A percentile compares a stretch with the other conserved stretches of the same genome.
phyloP scores from a whole-genome alignment of 2,797 vertebrate genomes.

The Dendrocincla tyrannina region DNA sequence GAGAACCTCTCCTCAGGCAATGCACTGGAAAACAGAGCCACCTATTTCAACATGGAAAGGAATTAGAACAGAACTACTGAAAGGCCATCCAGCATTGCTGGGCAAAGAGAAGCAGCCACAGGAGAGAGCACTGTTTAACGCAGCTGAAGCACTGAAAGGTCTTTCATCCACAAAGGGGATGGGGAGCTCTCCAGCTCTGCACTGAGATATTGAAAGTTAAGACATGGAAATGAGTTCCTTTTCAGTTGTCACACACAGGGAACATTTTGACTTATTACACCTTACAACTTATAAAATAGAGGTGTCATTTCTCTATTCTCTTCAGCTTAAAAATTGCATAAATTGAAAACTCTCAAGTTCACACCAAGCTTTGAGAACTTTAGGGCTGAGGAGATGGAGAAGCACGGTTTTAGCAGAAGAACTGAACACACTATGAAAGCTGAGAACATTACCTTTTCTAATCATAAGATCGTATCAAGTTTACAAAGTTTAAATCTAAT shows the following conservation, averaged over 20 bases:
- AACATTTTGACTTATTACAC: not conserved
- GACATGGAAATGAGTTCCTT: not conserved
- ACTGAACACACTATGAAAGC: not conserved
- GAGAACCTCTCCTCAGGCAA: accelerated
- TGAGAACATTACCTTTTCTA: not conserved
- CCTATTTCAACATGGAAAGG: not conserved
- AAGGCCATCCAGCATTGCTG: not conserved
- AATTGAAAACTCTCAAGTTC: not conserved
- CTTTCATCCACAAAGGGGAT: not conserved
- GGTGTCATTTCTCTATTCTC: not conserved
- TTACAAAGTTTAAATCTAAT: not conserved
- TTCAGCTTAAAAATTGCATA: not conserved
- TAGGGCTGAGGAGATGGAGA: not conserved
- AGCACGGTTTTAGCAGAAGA: not conserved
- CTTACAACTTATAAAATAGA: not conserved
- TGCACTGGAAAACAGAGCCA: not conserved
- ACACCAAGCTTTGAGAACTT: not conserved
- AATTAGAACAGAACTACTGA: not conserved
- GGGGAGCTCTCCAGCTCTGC: not conserved
- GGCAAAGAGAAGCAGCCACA: not conserved
- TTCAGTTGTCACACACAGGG: not conserved
- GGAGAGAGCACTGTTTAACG: not conserved
- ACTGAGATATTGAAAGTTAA: not conserved
- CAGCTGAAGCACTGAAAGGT: not conserved
- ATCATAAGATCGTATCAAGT: not conserved